A percentile compares a stretch with the other conserved stretches of the same genome.
These are phyloP conservation scores for Pangasius sanitwongsei DNA, from an alignment of 2,797 vertebrate genomes.

Conservation along the genomic window DNA sequence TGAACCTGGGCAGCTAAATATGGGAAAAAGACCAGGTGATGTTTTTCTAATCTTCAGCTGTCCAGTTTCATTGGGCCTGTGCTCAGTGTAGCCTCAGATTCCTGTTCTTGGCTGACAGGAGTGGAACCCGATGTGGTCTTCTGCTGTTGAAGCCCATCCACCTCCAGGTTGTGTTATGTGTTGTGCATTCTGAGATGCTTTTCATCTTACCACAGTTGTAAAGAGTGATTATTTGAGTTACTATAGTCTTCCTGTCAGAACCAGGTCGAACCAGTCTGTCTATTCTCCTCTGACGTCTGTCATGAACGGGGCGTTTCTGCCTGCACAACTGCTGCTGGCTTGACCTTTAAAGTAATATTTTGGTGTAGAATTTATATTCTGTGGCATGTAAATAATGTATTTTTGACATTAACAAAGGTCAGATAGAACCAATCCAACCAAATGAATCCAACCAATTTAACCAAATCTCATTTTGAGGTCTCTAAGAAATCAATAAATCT, in stretches of 20 bases:
- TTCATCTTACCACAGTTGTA: background rate
- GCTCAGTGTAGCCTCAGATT: background rate
- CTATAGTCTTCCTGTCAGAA: background rate
- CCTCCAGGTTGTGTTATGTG: background rate
- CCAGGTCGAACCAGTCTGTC: background rate
- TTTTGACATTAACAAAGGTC: background rate
- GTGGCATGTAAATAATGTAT: background rate
- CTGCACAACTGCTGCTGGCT: background rate
- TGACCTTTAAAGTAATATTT: background rate
- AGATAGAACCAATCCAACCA: background rate
- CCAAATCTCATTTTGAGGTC: background rate
- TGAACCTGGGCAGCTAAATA: background rate
- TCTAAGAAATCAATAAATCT: background rate
- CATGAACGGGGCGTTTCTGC: background rate
- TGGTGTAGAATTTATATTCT: background rate
- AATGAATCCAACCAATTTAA: background rate
- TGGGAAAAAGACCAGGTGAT: slow-evolving; percentile 2
- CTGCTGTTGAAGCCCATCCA: background rate
- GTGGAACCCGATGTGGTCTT: background rate
- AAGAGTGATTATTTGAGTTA: background rate
- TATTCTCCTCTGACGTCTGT: background rate
- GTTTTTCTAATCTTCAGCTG: background rate
- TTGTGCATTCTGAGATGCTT: background rate
- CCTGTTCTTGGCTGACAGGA: background rate
- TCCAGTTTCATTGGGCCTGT: background rate